These are phyloP conservation scores for Lanius ludovicianus DNA, from an alignment of 2,113 vertebrate genomes.

Conservation along the genomic window DNA sequence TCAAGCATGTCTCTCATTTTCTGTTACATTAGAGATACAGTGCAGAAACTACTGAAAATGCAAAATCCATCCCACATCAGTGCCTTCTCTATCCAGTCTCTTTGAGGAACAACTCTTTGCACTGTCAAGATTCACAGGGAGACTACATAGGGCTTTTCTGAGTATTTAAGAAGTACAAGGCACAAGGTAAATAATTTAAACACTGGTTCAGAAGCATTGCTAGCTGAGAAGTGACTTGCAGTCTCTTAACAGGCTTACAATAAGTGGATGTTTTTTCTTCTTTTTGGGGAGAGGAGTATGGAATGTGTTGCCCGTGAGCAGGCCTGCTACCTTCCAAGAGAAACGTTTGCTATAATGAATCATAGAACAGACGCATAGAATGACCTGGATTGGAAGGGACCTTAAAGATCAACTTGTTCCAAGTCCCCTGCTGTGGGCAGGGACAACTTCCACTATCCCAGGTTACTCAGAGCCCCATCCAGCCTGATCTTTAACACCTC, in stretches of 20 bases:
- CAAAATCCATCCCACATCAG: background rate
- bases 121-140: background rate
- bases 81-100: background rate
- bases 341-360: background rate
- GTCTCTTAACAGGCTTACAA: background rate
- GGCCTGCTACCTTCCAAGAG: background rate
- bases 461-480: background rate
- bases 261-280: background rate
- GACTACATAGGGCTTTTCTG: background rate
- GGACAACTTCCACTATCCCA: background rate
- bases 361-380: background rate
- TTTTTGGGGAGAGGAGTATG: background rate
- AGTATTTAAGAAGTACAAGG: background rate
- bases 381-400: background rate
- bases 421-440: background rate
- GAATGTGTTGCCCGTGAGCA: background rate
- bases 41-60: background rate
- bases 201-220: background rate
- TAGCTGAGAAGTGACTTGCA: background rate
- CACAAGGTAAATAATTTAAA: conserved; percentile 11
- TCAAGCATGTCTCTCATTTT: background rate
- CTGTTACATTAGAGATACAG: background rate
- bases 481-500: background rate
- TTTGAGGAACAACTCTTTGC: background rate
- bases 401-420: background rate